Evolutionary conservation across 2,797 vertebrate species (phyloP), one percentile per base, ranked within the genome.

Genomic region (Myotis daubentonii): DNA sequence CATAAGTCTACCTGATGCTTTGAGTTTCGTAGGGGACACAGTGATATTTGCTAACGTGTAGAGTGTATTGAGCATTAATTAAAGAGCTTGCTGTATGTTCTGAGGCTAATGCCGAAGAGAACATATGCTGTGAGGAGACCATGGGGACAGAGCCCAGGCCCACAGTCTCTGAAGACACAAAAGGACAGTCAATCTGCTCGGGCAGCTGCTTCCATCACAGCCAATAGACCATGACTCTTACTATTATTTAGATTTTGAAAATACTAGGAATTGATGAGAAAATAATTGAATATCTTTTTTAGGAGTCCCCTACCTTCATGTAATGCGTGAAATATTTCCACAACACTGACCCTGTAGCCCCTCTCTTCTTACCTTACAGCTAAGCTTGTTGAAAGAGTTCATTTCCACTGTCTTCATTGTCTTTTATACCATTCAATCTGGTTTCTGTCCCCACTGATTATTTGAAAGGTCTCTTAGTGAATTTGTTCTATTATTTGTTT

Each of bases 11-110:
- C 96, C 97, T 97, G 97, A 97, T 95, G 97, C 89, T 78, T 82
- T n/a, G 88, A 71, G 41, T 76, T 96, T 83, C 96, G 93, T 44
- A 88, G 85, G 97, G 95, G 81, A 96, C 89, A 80, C 72, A 81
- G 83, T 97, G 97, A 96, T 97, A 97, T 97, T 98, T 98, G 92
- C 91, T 97, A 94, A 95, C 94, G 91, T 90, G 89, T 79, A 92
- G 92, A 94, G 87, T 1, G 8, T 96, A 96, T 90, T 97, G 93
- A 96, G 57, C 93, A 94, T 97, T 98, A 97, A 98, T 97, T 98
- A 97, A 97, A 96, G 87, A 51, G 94, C 92, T 89, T 88, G 80
- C 72, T 96, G 65, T 96, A 88, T 97, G 95, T 97, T 97, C 92
- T 95, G 94, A 96, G 97, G 92, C 91, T 96, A 94, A 93, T 92